Evolutionary conservation across 2,113 vertebrate genomes (phyloP), one percentile per base, ranked within the genome.

Genomic region (Heterotilapia buettikoferi): DNA sequence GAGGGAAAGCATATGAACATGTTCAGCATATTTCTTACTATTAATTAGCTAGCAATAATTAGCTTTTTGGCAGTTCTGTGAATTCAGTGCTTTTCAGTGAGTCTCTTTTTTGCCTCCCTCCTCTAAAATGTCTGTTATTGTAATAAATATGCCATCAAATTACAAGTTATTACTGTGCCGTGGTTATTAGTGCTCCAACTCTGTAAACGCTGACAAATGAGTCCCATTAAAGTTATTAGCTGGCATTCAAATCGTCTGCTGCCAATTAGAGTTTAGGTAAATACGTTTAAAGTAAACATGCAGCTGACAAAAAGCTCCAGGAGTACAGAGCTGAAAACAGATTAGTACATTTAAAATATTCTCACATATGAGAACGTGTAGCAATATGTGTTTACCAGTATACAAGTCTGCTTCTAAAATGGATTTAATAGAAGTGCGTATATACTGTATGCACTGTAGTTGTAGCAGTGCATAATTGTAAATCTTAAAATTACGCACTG

Each of bases 221-320:
- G 81, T 90, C 56, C 24, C 26, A 91, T 94, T 91, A 84, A 91
- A 91, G 90, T 86, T 84, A 92, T 93, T 91, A 85, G 80, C 73
- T 66, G 80, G 7, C 52, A 57, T 90, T 90, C 24, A 89, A 89
- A 87, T 79, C 3, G 10, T 43, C 86, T 85, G 57, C 86, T 86
- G 80, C 80, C 81, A 86, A 86, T 89, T 87, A 90, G 19, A 66
- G 21, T 68, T 78, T 24, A 76, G 50, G 76, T 90, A 89, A 90
- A 93, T 87, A 91, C n/a, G 6, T 73, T 91, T 83, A 50, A 50
- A n/a, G 43, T 71, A 91, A 90, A 92, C 79, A 79, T 18, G 18
- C 63, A 5, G 12, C 59, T 80, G 71, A 89, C 54, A 36, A 31
- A 83, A 81, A 24, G 63, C 16, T 26, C 43, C 31, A 18, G 5